These are phyloP conservation scores for Lordiphosa mommai DNA, from an alignment of 1,140 invertebrate species.

Conservation along the genomic window DNA sequence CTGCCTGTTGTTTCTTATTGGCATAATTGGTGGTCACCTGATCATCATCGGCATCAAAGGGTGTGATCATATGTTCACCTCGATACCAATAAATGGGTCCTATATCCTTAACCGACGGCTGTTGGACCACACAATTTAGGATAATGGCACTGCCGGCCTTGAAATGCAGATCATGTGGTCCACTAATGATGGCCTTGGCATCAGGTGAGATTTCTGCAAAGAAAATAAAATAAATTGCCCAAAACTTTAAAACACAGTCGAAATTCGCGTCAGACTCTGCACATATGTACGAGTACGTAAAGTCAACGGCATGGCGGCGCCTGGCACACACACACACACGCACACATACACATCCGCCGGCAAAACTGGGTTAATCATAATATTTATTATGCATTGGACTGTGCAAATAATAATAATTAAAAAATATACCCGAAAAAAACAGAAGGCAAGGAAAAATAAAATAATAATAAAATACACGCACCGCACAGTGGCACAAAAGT, in stretches of 20 bases:
- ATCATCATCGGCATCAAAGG: conserved; percentile 71
- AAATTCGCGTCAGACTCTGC: conserved; percentile 1
- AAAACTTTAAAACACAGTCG: conserved; percentile 43
- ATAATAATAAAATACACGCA: conserved; percentile 14
- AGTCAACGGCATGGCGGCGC: neutral
- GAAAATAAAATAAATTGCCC: conserved; percentile 46
- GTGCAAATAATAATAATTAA: conserved; percentile 72
- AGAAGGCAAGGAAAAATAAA: conserved; percentile 15
- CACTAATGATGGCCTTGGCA: conserved; percentile 89
- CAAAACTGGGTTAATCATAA: conserved; percentile 69
- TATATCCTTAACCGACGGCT: conserved; percentile 88
- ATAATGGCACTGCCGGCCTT: conserved; percentile 90
- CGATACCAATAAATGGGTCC: conserved; percentile 92
- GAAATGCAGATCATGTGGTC: conserved; percentile 89
- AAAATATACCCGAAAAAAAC: conserved; percentile 53
- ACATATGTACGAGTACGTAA: conserved; percentile 3
- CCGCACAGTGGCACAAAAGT: conserved; percentile 8
- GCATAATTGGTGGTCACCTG: conserved; percentile 16
- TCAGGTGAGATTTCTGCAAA: conserved; percentile 82
- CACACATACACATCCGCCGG: no score
- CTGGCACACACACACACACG: neutral
- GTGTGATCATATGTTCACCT: conserved; percentile 80
- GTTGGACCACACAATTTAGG: conserved; percentile 89
- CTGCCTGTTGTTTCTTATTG: neutral
- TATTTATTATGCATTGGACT: conserved; percentile 71